Conservation (phyloP, 2,797 vertebrate species). For the Myotis pilosus region DNA sequence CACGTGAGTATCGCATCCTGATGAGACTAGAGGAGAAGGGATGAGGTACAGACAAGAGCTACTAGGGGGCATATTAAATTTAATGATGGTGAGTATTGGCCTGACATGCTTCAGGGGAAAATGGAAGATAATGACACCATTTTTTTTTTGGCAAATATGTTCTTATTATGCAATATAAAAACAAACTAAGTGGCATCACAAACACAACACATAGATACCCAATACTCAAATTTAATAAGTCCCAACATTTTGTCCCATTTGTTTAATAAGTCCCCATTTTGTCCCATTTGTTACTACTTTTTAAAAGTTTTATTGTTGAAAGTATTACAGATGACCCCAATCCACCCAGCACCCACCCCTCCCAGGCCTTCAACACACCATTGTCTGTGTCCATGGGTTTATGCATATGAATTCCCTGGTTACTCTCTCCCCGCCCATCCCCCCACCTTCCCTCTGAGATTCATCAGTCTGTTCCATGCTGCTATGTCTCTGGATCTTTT, state of each 20-base stretch:
- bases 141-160: neutral
- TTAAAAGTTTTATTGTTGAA: neutral
- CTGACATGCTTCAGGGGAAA: conserved; percentile 8
- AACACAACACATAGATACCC: neutral
- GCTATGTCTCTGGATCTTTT: neutral
- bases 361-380: too few species aligned
- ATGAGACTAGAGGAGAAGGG: neutral
- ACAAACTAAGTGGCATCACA: neutral
- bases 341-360: too few species aligned
- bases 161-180: neutral
- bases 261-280: neutral
- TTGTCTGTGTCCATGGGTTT: too few species aligned
- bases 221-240: neutral
- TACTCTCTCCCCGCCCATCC: too few species aligned
- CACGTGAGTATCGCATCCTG: neutral
- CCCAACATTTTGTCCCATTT: neutral
- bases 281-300: neutral
- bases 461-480: too few species aligned
- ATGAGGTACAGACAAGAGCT: neutral
- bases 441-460: too few species aligned
- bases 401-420: too few species aligned
- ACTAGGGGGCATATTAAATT: neutral
- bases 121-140: conserved; percentile 15
- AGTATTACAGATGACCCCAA: too few species aligned
- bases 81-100: conserved; percentile 7